Evolutionary conservation across 2,797 vertebrate species (phyloP).

Genomic region (Bufotes viridis): DNA sequence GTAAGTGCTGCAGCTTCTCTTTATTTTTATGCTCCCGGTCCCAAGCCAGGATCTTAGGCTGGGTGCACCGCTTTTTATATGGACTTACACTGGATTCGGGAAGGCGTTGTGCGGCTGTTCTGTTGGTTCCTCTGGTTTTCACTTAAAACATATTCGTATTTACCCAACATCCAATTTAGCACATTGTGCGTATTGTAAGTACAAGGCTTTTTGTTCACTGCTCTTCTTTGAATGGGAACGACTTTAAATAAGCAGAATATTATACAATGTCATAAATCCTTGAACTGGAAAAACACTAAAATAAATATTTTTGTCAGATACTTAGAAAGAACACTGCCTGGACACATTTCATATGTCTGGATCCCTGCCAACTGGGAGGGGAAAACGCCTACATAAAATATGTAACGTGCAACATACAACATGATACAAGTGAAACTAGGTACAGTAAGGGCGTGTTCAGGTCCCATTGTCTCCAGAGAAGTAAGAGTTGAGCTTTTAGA

Average conservation of each 20-base stretch:
- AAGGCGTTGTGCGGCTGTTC: too few relatives aligned
- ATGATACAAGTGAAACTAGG: not conserved
- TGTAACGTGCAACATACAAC: not conserved
- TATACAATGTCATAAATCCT: slow-evolving; percentile 28
- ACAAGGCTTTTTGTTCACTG: not conserved
- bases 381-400: slow-evolving; percentile 17
- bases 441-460: not conserved
- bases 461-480: not conserved
- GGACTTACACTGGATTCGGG: too few relatives aligned
- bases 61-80: too few relatives aligned
- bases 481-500: too few relatives aligned
- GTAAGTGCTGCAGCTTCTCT: too few relatives aligned
- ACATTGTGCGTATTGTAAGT: not conserved
- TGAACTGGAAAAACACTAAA: slow-evolving; percentile 40
- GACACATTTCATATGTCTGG: slow-evolving; percentile 38
- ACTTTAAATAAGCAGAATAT: slow-evolving; percentile 36
- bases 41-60: too few relatives aligned
- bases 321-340: slow-evolving; percentile 27
- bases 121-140: not conserved
- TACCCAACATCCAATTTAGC: not conserved
- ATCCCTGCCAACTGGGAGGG: slow-evolving; percentile 28
- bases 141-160: not conserved
- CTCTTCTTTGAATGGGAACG: not conserved
- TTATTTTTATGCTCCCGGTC: too few relatives aligned
- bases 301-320: slow-evolving; percentile 45